Base-by-base conservation (phyloP, 2,113 vertebrate genomes). In the Syngnathus floridae region DNA sequence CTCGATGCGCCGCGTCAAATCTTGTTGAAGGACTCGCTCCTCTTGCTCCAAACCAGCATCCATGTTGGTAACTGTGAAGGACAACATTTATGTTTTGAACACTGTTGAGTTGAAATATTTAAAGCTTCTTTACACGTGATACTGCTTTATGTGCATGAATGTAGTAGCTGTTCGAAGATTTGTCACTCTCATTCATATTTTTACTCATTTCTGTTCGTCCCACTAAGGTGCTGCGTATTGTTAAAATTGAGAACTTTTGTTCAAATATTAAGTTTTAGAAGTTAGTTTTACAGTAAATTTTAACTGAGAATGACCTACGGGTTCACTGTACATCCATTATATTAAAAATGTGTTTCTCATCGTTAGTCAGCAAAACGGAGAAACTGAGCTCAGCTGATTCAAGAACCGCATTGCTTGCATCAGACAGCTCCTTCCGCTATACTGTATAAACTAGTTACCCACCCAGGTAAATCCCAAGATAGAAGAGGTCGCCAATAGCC, bases 1-100 rank as follows among this genome's bases (percentile, higher is more conserved):
- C 70, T 92, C 89, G 0, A 92, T 80, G 66, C 75, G 88, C 54
- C 13, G 76, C 55, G 75, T 82, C 77, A 92, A 70, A 0, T 87
- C 73, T 43, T 66, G 75, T 49, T 85, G 83, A 16, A 87, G 72
- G 17, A 74, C 64, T 35, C 13, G 66, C 56, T 87, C 85, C 17
- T 85, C 85, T 0, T 71, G 62, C 66, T 86, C 85, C 41, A 75
- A 4, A 45, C 72, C 67, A 0, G 64, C 4, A 0, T 80, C 80
- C 40, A 40, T 2, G 49, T 60, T 3, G 21, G 60, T 6, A 41
- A 36, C 83, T 88, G 78, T n/a, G 6, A 7, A 22, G 16, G 16
- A 35, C 2, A 56, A 14, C 26, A 16, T 14, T 1, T 26, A 31
- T 3, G 26, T 31, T 31, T 31, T 31, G 26, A 31, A 31, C 26